Evolutionary conservation across 64 coral and sea anemone species (phyloP), one percentile per base, ranked within the genome.

Genomic region (Hydrozoanthus tunicans): DNA sequence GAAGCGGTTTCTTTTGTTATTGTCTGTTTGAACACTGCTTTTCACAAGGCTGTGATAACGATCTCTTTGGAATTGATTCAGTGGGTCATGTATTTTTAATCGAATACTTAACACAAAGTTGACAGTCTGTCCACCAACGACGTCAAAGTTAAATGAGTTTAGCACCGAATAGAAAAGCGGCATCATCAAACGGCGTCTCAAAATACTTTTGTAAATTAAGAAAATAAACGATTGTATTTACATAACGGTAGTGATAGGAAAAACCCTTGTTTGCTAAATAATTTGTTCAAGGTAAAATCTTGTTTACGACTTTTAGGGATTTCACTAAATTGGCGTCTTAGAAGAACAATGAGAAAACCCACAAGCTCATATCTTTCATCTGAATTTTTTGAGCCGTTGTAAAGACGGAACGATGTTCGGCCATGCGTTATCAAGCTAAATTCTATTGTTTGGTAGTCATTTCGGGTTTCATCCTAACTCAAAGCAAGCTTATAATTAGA

Each of bases 51-150:
- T 24, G 68, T 73, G 84, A 88, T 88, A 88, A 88, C 20, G 56
- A 88, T 88, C 84, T 88, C 69, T 75, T 73, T 88, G 84, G 84
- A 88, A 88, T 88, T 88, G 84, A 88, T 88, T 61, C 84, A 56
- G 84, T 56, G 70, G 84, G 84, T 88, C 84, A 88, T 88, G 67
- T 88, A 88, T 88, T 88, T 85, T 75, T 88, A 88, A 88, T 88
- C 84, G 84, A 75, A 88, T 88, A 23, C 25, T 75, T 32, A 88
- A 24, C 24, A 73, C 53, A 11, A 69, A 88, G 68, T 72, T 88
- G 84, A 88, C 84, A 75, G 55, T 27, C 67, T 32, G 52, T 70
- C 82, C 7, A 65, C 66, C 52, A 59, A 43, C 56, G 58, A 58
- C 23, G 84, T 88, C 70, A 74, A 26, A 73, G 68, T 60, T 23